A percentile compares a stretch with the other conserved stretches of the same genome.
phyloP scores from a whole-genome alignment of 2,797 vertebrate genomes.

The Acanthopagrus latus region DNA sequence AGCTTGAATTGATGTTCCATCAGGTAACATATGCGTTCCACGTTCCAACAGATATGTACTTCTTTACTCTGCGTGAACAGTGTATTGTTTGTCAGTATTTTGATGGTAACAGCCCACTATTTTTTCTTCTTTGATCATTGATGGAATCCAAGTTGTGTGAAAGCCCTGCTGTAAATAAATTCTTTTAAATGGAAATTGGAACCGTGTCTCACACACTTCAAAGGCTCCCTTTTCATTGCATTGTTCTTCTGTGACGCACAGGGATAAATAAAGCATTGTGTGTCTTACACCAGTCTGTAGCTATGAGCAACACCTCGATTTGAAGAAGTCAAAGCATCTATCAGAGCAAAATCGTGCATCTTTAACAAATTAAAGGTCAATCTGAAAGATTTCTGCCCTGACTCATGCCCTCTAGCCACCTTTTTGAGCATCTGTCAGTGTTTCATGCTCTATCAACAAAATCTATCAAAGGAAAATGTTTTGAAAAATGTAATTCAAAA shows the following conservation, averaged over 20 bases:
- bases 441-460: constrained; percentile 13
- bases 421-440: constrained; percentile 39
- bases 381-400: constrained; percentile 30
- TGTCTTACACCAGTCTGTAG: constrained; percentile 6
- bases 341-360: constrained; percentile 20
- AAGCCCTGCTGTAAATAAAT: constrained; percentile 44
- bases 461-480: constrained; percentile 15
- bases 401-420: constrained; percentile 16
- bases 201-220: constrained; percentile 34
- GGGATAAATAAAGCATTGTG: constrained; percentile 35
- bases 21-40: background rate
- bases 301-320: constrained; percentile 27
- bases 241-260: constrained; percentile 19
- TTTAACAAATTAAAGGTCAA: constrained; percentile 57
- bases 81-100: background rate
- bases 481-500: constrained; percentile 27
- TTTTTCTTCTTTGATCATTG: constrained; percentile 42
- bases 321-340: constrained; percentile 44
- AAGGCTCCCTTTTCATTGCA: constrained; percentile 30
- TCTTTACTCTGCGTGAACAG: background rate
- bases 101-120: constrained; percentile 8
- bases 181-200: constrained; percentile 49
- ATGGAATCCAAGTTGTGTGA: constrained; percentile 25
- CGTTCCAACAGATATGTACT: background rate
- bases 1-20: background rate